Percentiles rank a stretch among this genome's conserved stretches.
These are phyloP conservation scores for Halisarca cf. caerulea DNA, from an alignment of 37 sponge, comb jelly and placozoan species.

Conservation along the genomic window DNA sequence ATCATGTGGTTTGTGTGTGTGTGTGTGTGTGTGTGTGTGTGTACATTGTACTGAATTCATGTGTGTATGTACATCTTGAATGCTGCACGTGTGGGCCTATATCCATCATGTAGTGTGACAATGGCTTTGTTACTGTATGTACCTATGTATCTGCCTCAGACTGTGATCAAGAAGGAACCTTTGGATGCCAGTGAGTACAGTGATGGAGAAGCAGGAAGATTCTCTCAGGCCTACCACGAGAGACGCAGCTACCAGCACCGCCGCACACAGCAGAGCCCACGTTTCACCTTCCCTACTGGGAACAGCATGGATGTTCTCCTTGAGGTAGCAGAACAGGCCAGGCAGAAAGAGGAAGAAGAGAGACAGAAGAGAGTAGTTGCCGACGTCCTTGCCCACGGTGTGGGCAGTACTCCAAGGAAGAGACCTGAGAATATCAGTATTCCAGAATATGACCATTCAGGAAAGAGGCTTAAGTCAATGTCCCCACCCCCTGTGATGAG, in stretches of 20 bases:
- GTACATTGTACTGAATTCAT: background rate
- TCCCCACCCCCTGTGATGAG: conserved; percentile 24
- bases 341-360: conserved; percentile 19
- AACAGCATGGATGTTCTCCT: conserved; percentile 23
- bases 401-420: background rate
- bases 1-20: no score
- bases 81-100: background rate
- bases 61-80: background rate
- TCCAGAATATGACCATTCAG: background rate
- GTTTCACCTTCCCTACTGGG: background rate
- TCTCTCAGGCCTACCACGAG: no score
- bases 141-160: background rate
- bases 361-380: conserved; percentile 9
- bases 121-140: no score
- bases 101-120: background rate
- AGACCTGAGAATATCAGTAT: conserved; percentile 24
- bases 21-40: no score
- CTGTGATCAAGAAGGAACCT: conserved; percentile 2
- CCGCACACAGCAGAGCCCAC: background rate
- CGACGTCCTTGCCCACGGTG: conserved; percentile 1
- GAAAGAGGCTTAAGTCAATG: conserved; percentile 10
- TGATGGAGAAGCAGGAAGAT: background rate
- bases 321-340: conserved; percentile 1
- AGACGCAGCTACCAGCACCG: no score
- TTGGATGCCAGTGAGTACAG: background rate